phyloP scores from a whole-genome alignment of 1,140 invertebrate genomes.

The Drosophila parabipectinata region DNA sequence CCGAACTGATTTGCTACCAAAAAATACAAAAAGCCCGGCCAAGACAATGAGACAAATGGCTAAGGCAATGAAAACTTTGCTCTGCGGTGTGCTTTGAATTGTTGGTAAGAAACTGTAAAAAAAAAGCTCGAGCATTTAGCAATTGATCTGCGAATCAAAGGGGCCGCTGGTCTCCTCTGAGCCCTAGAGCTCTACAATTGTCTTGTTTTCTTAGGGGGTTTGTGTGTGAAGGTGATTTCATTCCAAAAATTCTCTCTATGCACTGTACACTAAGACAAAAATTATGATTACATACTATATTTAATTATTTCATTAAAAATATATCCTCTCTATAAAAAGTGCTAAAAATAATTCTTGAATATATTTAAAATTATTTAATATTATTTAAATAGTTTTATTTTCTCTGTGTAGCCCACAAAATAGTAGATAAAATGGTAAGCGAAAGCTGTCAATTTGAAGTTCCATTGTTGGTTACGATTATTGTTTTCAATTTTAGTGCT shows the following conservation, averaged over 20 bases:
- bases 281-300: constrained; percentile 4
- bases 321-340: no score
- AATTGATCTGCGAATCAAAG: constrained; percentile 78
- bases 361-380: no score
- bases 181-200: constrained; percentile 64
- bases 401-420: constrained; percentile 1
- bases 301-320: neutral
- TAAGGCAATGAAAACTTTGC: constrained; percentile 41
- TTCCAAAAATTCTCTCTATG: constrained; percentile 51
- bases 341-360: no score
- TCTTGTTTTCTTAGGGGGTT: constrained; percentile 54
- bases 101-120: constrained; percentile 31
- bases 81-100: constrained; percentile 67
- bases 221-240: constrained; percentile 74
- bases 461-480: constrained; percentile 64
- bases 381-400: constrained; percentile 2
- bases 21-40: constrained; percentile 13
- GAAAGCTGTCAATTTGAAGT: constrained; percentile 80
- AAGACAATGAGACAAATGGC: constrained; percentile 44
- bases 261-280: constrained; percentile 5
- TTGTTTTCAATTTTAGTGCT: constrained; percentile 53
- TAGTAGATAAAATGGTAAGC: constrained; percentile 74
- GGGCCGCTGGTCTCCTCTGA: constrained; percentile 45
- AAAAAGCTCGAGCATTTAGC: constrained; percentile 64
- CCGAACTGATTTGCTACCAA: constrained; percentile 52